Base-by-base conservation (phyloP, 92 coral and sea anemone genomes). In the Meandrina meandrites region DNA sequence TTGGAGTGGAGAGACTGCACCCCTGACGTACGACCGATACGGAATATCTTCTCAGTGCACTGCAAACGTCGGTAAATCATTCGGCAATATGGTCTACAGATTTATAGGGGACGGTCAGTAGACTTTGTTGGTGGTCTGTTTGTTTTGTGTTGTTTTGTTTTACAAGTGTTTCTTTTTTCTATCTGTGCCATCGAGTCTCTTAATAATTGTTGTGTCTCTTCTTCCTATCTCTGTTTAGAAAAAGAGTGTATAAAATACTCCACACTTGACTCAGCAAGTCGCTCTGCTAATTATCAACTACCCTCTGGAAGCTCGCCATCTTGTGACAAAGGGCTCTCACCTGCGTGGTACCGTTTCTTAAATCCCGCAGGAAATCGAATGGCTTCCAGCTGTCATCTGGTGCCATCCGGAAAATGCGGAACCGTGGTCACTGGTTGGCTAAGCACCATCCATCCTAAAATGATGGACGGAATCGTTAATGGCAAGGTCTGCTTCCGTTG, bases 261-360 rank as follows among this genome's bases (percentile, higher is more conserved):
- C 27, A 58, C 34, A 35, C 70, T 84, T 7, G 37, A 40, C 19
- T 75, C 81, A 9, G 45, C 57, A 17, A 13, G 22, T 57, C 87
- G 87, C 51, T 57, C 81, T n/a, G 48, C 81, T 1, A 24, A n/a
- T 11, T 58, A 14, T 15, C 36, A 9, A 27, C 74, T 75, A 8
- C 21, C 62, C 69, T 6, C 0, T 1, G 87, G 81, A 54, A n/a
- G 8, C 58, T 14, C 80, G 13, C 58, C 87, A n/a, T 57, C 75
- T 0, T 88, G 90, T 70, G 90, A 88, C 76, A 30, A 31, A 2
- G n/a, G 18, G 3, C 83, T 88, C 27, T 24, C n/a, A 18, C 35
- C 24, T 69, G 78, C 27, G 1, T 88, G 90, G 90, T 88, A 88
- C 76, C 90, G 90, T 31, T 81, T 88, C 79, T 17, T 13, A 17